Evolutionary conservation across 2,797 vertebrate species (phyloP), one percentile per base, ranked within the genome.

Genomic region (Neomorphus geoffroyi): DNA sequence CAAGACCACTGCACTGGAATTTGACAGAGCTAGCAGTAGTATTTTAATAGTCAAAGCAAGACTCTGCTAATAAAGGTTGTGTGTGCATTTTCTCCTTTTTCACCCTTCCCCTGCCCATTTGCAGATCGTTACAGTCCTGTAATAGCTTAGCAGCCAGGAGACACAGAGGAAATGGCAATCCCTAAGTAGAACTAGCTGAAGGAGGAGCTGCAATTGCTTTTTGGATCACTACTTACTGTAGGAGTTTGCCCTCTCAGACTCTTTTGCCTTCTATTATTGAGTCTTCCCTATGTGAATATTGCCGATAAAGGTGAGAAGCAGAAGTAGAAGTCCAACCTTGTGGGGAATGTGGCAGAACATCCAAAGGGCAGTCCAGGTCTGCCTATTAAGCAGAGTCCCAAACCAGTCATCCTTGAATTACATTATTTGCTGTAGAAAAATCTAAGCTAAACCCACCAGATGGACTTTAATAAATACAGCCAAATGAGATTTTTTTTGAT

Each of bases 181-280:
- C 26, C 35, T 77, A 53, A 82, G 90, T 56, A 90, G 58, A 96
- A 67, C 30, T 92, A 93, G 66, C 48, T 88, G 60, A 39, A 92
- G 61, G 48, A 94, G 85, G 78, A 70, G 57, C 54, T 79, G 64
- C 74, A 87, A 57, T 82, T 92, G 71, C 71, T 82, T 93, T 48
- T 90, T 77, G 73, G 56, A 66, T 94, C 23, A 41, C 41, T 90
- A 83, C 67, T 79, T 94, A 66, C 17, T 73, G 33, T 35, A 82
- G 30, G 48, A 89, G 46, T 81, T 84, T 86, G 65, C 41, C 64
- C 56, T 85, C 66, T 90, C 50, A 32, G 21, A 75, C 70, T 75
- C 24, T 81, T 75, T 73, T 69, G 19, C 60, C 28, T 90, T 65
- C 51, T 74, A 28, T 86, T 91, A 81, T 88, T 57, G 70, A 73